phyloP scores from a whole-genome alignment of 2,888 invertebrate genomes.

The Sympetrum striolatum region DNA sequence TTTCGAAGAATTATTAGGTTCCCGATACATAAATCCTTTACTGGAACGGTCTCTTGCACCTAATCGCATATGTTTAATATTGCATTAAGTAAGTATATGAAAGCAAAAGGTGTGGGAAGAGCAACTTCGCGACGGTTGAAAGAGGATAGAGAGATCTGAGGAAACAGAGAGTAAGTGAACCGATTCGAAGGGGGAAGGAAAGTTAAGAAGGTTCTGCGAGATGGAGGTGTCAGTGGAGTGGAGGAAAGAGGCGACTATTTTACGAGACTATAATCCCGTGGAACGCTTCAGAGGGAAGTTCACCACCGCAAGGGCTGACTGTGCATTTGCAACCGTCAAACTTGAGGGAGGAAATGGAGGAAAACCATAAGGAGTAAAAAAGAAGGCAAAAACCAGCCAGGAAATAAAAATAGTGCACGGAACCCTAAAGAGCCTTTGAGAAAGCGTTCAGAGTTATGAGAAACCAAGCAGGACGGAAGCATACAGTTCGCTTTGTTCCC shows the following conservation, averaged over 20 bases:
- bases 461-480: background rate
- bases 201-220: constrained; percentile 1
- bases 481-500: background rate
- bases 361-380: background rate
- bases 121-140: background rate
- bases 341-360: background rate
- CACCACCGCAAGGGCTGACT: background rate
- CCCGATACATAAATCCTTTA: no score
- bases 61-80: no score
- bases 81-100: no score
- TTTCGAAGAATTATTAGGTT: no score
- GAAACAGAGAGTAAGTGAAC: background rate
- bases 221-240: background rate
- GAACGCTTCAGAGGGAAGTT: constrained; percentile 7
- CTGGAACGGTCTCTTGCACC: no score
- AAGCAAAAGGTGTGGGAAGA: no score
- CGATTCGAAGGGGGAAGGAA: background rate
- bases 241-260: background rate
- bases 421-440: background rate
- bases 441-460: background rate
- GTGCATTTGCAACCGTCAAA: background rate
- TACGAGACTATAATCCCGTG: constrained; percentile 15
- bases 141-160: background rate
- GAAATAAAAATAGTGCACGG: background rate
- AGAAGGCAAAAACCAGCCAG: background rate